These are phyloP conservation scores for Myotis vivesi DNA, from an alignment of 2,797 vertebrate species.

Conservation along the genomic window DNA sequence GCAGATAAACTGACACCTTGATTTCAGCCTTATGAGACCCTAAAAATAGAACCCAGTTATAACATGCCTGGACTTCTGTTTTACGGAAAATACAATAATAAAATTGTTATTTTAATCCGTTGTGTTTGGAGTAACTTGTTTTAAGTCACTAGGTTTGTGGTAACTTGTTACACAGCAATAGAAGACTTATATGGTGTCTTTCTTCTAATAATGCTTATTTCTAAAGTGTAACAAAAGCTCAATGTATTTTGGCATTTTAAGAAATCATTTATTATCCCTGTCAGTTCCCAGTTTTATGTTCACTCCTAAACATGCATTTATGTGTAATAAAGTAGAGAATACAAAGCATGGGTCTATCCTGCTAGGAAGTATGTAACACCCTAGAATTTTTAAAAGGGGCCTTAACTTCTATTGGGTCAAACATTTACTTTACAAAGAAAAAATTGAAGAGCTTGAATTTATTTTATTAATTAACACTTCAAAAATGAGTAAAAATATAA, in stretches of 20 bases:
- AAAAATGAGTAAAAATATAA: slow-evolving; percentile 5
- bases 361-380: not conserved
- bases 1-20: not conserved
- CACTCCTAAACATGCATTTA: not conserved
- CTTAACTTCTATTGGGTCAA: not conserved
- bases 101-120: not conserved
- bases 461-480: not conserved
- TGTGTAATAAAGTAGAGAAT: not conserved
- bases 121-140: not conserved
- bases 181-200: not conserved
- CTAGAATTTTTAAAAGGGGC: not conserved
- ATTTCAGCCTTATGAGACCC: not conserved
- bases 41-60: not conserved
- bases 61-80: not conserved
- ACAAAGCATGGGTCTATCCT: not conserved
- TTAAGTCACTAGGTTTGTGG: not conserved
- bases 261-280: not conserved
- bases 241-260: not conserved
- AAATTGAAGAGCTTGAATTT: not conserved
- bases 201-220: not conserved
- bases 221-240: not conserved
- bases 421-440: not conserved
- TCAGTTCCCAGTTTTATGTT: not conserved
- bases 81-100: not conserved
- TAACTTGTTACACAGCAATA: not conserved